phyloP scores from a whole-genome alignment of 2,888 invertebrate species.

The Lucinisca nassula region DNA sequence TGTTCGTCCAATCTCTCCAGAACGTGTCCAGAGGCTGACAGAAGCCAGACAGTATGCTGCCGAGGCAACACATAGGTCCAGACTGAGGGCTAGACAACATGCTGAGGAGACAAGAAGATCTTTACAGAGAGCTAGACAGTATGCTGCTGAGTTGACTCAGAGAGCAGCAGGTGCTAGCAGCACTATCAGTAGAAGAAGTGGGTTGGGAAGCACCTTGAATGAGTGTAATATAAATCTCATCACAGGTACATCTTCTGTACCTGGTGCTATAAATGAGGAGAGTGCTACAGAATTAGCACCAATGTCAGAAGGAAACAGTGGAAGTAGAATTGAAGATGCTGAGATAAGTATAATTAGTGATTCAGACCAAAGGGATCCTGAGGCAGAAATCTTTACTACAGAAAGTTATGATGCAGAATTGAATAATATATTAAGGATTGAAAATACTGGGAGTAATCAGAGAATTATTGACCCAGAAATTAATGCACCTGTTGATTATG shows the following conservation, averaged over 20 bases:
- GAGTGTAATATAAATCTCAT: too few species aligned
- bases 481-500: neutral
- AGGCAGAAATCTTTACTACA: neutral
- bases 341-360: neutral
- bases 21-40: conserved; percentile 71
- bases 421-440: neutral
- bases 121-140: conserved; percentile 78
- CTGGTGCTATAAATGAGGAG: too few species aligned
- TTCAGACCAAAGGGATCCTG: neutral
- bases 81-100: neutral
- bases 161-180: conserved; percentile 35
- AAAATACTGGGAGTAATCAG: neutral
- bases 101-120: neutral
- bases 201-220: too few species aligned
- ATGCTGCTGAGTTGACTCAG: conserved; percentile 73
- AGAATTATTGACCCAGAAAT: neutral
- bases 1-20: conserved; percentile 69
- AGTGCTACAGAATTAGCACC: neutral
- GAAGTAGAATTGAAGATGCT: neutral
- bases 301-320: neutral
- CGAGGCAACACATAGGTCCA: conserved; percentile 58
- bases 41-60: conserved; percentile 77
- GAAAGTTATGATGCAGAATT: neutral
- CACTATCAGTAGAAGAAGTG: too few species aligned
- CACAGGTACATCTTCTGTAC: too few species aligned